Conservation (phyloP, 2,888 invertebrate genomes). For the Xestobium rufovillosum region DNA sequence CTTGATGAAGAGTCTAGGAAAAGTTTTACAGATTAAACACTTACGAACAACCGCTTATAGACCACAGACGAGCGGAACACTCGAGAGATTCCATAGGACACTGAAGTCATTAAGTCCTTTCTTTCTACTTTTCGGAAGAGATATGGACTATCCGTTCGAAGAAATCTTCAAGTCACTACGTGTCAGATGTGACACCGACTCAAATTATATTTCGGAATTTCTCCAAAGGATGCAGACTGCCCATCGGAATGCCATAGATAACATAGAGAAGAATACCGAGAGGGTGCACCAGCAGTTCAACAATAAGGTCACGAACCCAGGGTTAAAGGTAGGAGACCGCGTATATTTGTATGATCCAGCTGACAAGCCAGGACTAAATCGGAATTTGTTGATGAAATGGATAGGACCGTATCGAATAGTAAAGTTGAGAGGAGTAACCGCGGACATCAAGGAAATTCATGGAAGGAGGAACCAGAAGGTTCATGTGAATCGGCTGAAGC, state of each 20-base stretch:
- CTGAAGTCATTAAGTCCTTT: constrained; percentile 25
- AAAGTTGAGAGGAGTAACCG: no score
- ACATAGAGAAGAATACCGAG: no score
- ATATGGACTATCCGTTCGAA: constrained; percentile 23
- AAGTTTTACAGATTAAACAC: constrained; percentile 23
- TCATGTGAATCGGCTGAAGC: constrained; percentile 12
- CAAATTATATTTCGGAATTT: constrained; percentile 13
- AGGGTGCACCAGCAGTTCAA: constrained; percentile 4
- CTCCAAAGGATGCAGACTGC: no score
- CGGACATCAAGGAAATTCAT: constrained; percentile 10
- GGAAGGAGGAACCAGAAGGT: constrained; percentile 8
- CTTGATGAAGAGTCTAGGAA: constrained; percentile 26
- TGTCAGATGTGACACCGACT: constrained; percentile 11
- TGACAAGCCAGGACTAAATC: background rate
- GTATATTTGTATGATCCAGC: constrained; percentile 9
- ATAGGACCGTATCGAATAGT: constrained; percentile 13
- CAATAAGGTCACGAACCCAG: background rate
- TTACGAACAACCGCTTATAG: constrained; percentile 28
- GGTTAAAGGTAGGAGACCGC: constrained; percentile 10
- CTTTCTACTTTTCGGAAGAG: constrained; percentile 24
- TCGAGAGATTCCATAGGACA: constrained; percentile 29
- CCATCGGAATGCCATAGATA: no score
- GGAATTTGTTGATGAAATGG: constrained; percentile 7
- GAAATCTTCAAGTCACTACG: constrained; percentile 14
- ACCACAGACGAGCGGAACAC: constrained; percentile 29